Percentiles rank a stretch among this genome's conserved stretches.
phyloP scores from a whole-genome alignment of 1,140 invertebrate species.

The Polyergus mexicanus region DNA sequence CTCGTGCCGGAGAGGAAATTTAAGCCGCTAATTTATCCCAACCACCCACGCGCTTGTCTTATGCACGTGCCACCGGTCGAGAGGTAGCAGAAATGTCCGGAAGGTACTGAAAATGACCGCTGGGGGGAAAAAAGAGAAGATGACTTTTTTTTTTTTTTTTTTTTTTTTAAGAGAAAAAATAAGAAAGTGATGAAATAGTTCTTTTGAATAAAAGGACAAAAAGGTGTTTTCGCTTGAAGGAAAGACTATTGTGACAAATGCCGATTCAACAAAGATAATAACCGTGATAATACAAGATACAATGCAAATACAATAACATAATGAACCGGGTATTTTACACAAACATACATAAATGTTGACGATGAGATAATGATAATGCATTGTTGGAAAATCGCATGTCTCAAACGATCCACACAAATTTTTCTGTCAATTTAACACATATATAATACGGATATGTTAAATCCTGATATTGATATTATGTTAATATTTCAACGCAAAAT shows the following conservation, averaged over 20 bases:
- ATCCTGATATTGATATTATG: too few relatives aligned
- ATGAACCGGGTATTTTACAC: neutral
- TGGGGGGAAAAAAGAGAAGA: neutral
- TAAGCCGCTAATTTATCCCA: conserved; percentile 73
- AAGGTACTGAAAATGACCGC: neutral
- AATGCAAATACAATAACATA: neutral
- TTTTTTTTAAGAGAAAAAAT: too few relatives aligned
- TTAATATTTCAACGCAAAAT: too few relatives aligned
- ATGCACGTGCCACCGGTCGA: conserved; percentile 67
- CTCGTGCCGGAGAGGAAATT: conserved; percentile 56
- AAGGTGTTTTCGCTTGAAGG: too few relatives aligned
- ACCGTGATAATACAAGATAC: neutral
- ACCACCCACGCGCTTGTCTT: conserved; percentile 72
- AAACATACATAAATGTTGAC: neutral
- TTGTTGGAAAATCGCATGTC: too few relatives aligned
- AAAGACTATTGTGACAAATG: neutral
- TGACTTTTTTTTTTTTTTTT: neutral
- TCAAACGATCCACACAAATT: too few relatives aligned
- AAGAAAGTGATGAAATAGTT: too few relatives aligned
- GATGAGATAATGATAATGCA: neutral
- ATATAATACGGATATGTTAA: too few relatives aligned
- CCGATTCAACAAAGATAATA: neutral
- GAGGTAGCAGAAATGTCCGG: conserved; percentile 1
- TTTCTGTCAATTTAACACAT: too few relatives aligned
- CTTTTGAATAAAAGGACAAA: neutral